phyloP scores from a whole-genome alignment of 2,113 vertebrate genomes.

The Microcebus ravelobensis region DNA sequence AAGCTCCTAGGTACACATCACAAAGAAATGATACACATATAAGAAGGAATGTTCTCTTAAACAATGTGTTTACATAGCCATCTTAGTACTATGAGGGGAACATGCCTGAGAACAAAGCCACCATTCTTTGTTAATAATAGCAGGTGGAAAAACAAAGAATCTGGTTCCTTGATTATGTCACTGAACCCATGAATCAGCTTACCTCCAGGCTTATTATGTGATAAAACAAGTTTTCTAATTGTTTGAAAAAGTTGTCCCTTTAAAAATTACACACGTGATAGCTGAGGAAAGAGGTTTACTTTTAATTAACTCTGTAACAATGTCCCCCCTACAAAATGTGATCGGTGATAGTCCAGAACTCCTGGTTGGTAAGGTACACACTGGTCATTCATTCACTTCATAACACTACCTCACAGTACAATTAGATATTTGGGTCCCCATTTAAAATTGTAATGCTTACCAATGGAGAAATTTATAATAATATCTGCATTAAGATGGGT shows the following conservation, averaged over 20 bases:
- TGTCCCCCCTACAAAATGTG: not conserved
- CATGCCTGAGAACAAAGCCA: slow-evolving; percentile 19
- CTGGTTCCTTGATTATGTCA: slow-evolving; percentile 14
- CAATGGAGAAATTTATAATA: not conserved
- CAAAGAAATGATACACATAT: not conserved
- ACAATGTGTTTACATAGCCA: not conserved
- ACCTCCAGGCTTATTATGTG: not conserved
- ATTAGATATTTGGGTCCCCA: not conserved
- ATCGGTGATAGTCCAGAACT: not conserved
- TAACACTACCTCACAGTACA: not conserved
- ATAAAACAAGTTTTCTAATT: slow-evolving; percentile 21
- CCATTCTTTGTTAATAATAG: not conserved
- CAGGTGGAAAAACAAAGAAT: not conserved
- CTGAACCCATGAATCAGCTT: not conserved
- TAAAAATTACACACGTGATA: not conserved
- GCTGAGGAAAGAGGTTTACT: not conserved
- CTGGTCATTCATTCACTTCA: not conserved
- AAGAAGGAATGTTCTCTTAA: not conserved
- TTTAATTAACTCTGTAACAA: slow-evolving; percentile 15
- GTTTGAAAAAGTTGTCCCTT: not conserved
- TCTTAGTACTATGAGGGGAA: not conserved
- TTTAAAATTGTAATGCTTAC: not conserved
- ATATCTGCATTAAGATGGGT: not conserved
- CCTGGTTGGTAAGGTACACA: not conserved
- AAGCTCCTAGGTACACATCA: not conserved